Percentiles rank a stretch among this genome's conserved stretches.
These are phyloP conservation scores for Leptobrachium leishanense DNA, from an alignment of 2,113 vertebrate species.

Conservation along the genomic window DNA sequence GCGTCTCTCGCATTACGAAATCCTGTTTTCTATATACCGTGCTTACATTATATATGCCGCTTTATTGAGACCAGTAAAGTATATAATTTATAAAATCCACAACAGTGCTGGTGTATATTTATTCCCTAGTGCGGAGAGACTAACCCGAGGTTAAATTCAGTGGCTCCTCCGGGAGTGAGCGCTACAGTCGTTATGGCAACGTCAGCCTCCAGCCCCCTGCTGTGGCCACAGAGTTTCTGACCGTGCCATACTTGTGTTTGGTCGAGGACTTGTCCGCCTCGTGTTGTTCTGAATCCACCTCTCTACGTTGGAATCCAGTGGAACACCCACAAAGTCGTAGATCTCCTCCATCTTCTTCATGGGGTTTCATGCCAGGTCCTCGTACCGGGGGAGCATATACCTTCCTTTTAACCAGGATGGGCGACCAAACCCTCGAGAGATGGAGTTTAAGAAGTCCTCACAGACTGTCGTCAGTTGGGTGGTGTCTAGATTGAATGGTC, in stretches of 20 bases:
- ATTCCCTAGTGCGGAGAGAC: no score
- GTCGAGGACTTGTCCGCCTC: conserved; percentile 83
- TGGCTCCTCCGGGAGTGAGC: no score
- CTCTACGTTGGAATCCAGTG: conserved; percentile 84
- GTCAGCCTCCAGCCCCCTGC: conserved; percentile 95
- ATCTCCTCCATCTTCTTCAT: conserved; percentile 93
- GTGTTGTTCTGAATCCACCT: conserved; percentile 96
- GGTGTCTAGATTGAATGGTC: conserved; percentile 90
- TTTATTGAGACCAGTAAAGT: no score
- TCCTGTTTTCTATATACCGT: no score
- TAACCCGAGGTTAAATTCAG: no score
- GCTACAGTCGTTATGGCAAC: no score
- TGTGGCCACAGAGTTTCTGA: conserved; percentile 89
- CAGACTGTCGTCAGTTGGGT: conserved; percentile 90
- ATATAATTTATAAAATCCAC: no score
- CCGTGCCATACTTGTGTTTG: conserved; percentile 92
- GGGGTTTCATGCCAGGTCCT: conserved; percentile 91
- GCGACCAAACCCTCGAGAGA: conserved; percentile 83
- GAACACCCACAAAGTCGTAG: conserved; percentile 87
- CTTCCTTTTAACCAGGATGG: conserved; percentile 91
- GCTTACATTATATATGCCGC: no score
- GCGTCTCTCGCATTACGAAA: no score
- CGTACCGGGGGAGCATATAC: conserved; percentile 95
- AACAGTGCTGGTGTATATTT: no score
- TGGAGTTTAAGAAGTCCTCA: conserved; percentile 90